Conservation (phyloP, 2,888 invertebrate genomes). For the Apamea monoglypha region DNA sequence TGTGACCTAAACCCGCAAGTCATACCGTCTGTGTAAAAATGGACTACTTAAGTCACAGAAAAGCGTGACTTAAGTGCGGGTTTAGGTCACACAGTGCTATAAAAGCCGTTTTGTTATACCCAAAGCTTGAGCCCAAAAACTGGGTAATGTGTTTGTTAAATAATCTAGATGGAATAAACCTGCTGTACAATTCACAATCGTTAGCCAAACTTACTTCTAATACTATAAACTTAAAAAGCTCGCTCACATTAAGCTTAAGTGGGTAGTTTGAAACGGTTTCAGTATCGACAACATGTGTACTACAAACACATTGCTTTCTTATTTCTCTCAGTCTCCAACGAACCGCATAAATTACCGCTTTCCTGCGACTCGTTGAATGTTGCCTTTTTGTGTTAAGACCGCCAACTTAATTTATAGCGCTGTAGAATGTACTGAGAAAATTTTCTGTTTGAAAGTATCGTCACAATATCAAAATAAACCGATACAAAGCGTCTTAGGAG, state of each 20-base stretch:
- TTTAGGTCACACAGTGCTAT: neutral
- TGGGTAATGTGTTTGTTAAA: neutral
- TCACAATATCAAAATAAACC: constrained; percentile 75
- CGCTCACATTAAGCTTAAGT: constrained; percentile 25
- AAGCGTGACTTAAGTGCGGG: neutral
- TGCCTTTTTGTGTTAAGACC: constrained; percentile 74
- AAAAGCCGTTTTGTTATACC: neutral
- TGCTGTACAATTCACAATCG: neutral
- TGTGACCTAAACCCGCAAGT: neutral
- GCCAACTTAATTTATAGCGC: constrained; percentile 78
- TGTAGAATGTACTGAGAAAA: constrained; percentile 69
- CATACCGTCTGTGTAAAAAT: neutral
- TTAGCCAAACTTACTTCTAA: neutral
- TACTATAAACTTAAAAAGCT: neutral
- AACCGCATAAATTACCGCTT: constrained; percentile 83
- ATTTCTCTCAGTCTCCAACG: constrained; percentile 75
- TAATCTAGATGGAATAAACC: neutral
- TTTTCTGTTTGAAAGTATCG: constrained; percentile 25
- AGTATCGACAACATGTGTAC: constrained; percentile 70
- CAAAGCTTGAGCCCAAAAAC: neutral
- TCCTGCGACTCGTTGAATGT: constrained; percentile 77
- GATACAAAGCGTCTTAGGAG: constrained; percentile 83
- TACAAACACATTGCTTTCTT: constrained; percentile 73
- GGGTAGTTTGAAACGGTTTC: constrained; percentile 31
- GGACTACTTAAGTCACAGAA: neutral